Evolutionary conservation across 64 coral and sea anemone species (phyloP).

Genomic region (Actinia equina): DNA sequence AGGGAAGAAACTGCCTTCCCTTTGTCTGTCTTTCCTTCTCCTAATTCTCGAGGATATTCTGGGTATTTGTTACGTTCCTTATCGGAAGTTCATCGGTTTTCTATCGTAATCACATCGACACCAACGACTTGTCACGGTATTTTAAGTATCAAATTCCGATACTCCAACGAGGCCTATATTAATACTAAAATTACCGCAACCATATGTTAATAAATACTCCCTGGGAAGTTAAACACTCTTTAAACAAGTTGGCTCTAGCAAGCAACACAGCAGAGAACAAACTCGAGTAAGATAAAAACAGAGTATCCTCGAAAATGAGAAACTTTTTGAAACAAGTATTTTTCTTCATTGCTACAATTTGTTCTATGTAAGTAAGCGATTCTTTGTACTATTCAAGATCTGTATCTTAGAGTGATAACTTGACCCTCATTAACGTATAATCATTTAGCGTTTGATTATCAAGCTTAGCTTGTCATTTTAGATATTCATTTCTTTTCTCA

Average conservation of each 20-base stretch:
- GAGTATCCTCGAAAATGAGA: not conserved
- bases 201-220: not conserved
- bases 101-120: not conserved
- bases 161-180: conserved; percentile 6
- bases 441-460: not conserved
- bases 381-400: not conserved
- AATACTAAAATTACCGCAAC: not conserved
- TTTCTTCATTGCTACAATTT: not conserved
- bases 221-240: conserved; percentile 3
- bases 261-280: not conserved
- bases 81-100: conserved; percentile 4
- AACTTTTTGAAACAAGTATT: not conserved
- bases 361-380: not conserved
- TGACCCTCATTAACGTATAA: not conserved
- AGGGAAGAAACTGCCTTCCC: not conserved
- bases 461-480: not conserved
- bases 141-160: conserved; percentile 9
- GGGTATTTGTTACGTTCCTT: not conserved
- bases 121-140: not conserved
- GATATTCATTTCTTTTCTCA: not conserved
- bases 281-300: not conserved
- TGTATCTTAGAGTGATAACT: not conserved
- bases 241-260: not conserved
- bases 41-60: conserved; percentile 4
- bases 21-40: not conserved